Conservation (phyloP, 2,888 invertebrate species). For the Dryobota labecula region DNA sequence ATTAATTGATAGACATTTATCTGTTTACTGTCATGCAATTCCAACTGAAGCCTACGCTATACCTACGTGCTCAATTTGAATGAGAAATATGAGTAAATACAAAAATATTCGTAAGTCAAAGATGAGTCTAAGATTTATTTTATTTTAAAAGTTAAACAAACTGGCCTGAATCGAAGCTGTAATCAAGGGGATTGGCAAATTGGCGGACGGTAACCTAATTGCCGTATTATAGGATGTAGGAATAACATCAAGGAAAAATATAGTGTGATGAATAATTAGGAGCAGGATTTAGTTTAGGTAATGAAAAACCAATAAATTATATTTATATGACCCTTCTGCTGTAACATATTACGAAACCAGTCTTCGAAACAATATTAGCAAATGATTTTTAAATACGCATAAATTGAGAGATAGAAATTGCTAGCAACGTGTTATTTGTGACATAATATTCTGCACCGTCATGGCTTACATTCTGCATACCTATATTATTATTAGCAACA, state of each 20-base stretch:
- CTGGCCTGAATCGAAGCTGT: not conserved
- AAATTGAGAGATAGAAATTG: not conserved
- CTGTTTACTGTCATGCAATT: slow-evolving; percentile 67
- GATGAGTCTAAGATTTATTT: not conserved
- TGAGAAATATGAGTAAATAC: not conserved
- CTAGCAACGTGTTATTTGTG: not conserved
- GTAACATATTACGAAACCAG: not conserved
- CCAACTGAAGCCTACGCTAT: slow-evolving; percentile 53
- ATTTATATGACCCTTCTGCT: too few relatives aligned
- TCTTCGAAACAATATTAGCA: not conserved
- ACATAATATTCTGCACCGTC: not conserved
- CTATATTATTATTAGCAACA: slow-evolving; percentile 2
- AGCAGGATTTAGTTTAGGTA: not conserved
- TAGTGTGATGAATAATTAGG: not conserved
- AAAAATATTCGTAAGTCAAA: not conserved
- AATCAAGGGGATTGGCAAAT: not conserved
- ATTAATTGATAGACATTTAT: slow-evolving; percentile 72
- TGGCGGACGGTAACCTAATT: not conserved
- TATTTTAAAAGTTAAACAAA: too few relatives aligned
- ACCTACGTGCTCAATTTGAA: not conserved
- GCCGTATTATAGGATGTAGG: not conserved
- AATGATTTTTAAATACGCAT: not conserved
- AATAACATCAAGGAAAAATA: not conserved
- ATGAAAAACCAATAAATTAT: not conserved
- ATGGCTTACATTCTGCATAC: not conserved